A percentile compares a stretch with the other conserved stretches of the same genome.
These are phyloP conservation scores for Drosophila truncata DNA, from an alignment of 1,140 invertebrate species.

Conservation along the genomic window DNA sequence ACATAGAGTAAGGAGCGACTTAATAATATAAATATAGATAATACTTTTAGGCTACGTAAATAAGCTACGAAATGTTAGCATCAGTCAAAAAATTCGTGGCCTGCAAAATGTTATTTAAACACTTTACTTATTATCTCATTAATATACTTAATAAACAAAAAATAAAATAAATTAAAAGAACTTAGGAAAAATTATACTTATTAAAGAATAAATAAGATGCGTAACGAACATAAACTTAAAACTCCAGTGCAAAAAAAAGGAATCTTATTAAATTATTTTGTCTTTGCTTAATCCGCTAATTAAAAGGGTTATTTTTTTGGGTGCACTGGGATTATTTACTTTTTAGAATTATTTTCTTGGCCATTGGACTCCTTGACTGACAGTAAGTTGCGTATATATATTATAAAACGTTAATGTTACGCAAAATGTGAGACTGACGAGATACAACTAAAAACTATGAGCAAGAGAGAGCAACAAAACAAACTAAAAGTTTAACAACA, in stretches of 20 bases:
- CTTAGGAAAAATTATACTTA: not conserved
- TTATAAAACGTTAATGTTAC: constrained; percentile 59
- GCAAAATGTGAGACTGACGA: constrained; percentile 71
- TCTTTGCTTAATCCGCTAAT: constrained; percentile 4
- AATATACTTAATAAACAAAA: constrained; percentile 24
- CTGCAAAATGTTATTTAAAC: constrained; percentile 65
- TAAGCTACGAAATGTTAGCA: constrained; percentile 71
- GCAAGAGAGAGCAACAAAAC: constrained; percentile 65
- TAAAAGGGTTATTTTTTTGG: constrained; percentile 25
- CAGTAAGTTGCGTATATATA: constrained; percentile 58
- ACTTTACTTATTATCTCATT: constrained; percentile 36
- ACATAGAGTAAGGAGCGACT: constrained; percentile 76
- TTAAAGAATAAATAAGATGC: not conserved
- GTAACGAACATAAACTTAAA: not conserved
- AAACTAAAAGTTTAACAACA: constrained; percentile 66
- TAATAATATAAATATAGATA: constrained; percentile 76
- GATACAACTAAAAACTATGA: constrained; percentile 79
- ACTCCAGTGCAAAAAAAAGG: not conserved
- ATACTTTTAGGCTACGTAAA: constrained; percentile 67
- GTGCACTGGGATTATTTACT: constrained; percentile 26
- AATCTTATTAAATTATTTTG: not conserved
- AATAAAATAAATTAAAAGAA: constrained; percentile 16
- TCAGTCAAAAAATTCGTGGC: constrained; percentile 82
- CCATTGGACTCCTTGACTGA: constrained; percentile 77
- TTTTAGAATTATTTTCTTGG: constrained; percentile 66